A percentile compares a stretch with the other conserved stretches of the same genome.
Evolutionary conservation across 2,888 invertebrate genomes (phyloP).

Genomic region (Volucella bombylans): DNA sequence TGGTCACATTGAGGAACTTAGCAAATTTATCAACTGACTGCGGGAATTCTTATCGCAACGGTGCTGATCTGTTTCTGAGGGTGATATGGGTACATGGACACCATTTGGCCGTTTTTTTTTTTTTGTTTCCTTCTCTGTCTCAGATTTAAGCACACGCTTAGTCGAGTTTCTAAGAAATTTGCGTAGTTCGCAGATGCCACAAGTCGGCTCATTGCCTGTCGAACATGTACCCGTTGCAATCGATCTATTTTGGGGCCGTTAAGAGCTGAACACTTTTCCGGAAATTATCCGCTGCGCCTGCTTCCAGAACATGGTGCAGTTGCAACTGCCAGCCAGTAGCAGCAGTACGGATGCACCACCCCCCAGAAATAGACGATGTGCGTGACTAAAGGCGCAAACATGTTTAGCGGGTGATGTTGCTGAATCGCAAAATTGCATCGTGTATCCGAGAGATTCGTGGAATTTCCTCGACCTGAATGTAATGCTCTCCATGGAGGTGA

Average conservation of each 20-base stretch:
- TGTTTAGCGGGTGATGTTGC: conserved; percentile 35
- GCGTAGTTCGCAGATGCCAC: conserved; percentile 63
- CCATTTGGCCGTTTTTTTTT: background rate
- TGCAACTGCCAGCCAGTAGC: conserved; percentile 1
- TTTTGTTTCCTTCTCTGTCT: background rate
- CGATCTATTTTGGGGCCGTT: conserved; percentile 65
- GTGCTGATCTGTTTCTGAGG: conserved; percentile 16
- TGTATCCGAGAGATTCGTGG: conserved; percentile 62
- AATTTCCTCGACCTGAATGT: conserved; percentile 47
- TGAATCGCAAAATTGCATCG: conserved; percentile 45
- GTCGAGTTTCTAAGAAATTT: conserved; percentile 50
- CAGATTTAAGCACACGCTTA: conserved; percentile 9
- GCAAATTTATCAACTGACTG: conserved; percentile 67
- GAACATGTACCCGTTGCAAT: conserved; percentile 70
- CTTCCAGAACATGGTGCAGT: conserved; percentile 53
- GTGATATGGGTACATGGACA: conserved; percentile 28
- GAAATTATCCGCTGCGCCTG: conserved; percentile 65
- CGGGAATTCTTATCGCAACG: conserved; percentile 61
- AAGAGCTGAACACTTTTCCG: conserved; percentile 66
- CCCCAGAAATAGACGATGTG: conserved; percentile 71
- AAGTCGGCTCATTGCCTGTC: conserved; percentile 57
- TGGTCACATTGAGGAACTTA: background rate
- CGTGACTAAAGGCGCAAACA: conserved; percentile 72
- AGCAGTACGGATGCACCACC: conserved; percentile 34
- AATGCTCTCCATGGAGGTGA: too few relatives aligned